Evolutionary conservation across 1,140 invertebrate genomes (phyloP).

Genomic region (Augochlora pura): DNA sequence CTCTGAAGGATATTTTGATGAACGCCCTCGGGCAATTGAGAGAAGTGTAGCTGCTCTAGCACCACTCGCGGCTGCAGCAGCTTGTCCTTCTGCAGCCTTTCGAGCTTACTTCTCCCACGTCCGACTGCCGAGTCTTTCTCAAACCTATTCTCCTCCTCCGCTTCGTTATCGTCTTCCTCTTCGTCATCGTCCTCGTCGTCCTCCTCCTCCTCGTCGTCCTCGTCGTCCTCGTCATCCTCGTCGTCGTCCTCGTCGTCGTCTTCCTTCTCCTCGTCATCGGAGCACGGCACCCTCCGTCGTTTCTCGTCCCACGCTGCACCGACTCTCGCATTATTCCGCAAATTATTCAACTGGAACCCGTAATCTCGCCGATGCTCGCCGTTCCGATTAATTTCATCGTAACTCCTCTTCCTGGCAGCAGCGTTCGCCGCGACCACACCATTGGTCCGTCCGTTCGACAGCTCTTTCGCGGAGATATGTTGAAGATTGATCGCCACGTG

Average conservation of each 20-base stretch:
- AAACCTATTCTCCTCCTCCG: slow-evolving; percentile 35
- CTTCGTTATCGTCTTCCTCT: slow-evolving; percentile 12
- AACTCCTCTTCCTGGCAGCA: slow-evolving; percentile 39
- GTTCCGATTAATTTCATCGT: slow-evolving; percentile 49
- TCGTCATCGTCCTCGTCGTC: slow-evolving; percentile 9
- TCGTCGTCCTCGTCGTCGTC: slow-evolving; percentile 41
- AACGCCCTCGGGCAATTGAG: slow-evolving; percentile 51
- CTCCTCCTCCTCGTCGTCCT: slow-evolving; percentile 18
- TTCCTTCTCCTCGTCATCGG: slow-evolving; percentile 5
- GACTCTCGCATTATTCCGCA: slow-evolving; percentile 47
- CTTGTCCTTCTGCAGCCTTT: slow-evolving; percentile 70
- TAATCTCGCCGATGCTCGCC: slow-evolving; percentile 51
- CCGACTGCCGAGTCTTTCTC: slow-evolving; percentile 38
- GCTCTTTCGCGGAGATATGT: slow-evolving; percentile 37
- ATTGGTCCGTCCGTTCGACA: slow-evolving; percentile 44
- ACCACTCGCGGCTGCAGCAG: slow-evolving; percentile 75
- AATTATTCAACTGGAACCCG: slow-evolving; percentile 52
- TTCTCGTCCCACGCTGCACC: slow-evolving; percentile 60
- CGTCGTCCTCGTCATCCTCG: slow-evolving; percentile 42
- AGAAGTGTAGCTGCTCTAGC: slow-evolving; percentile 73
- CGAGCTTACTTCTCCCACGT: slow-evolving; percentile 57
- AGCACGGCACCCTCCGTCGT: slow-evolving; percentile 56
- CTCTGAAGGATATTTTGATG: slow-evolving; percentile 53
- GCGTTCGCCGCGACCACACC: slow-evolving; percentile 41
- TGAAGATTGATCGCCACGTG: slow-evolving; percentile 43